These are phyloP conservation scores for Pelobates cultripes DNA, from an alignment of 2,797 vertebrate species.

Conservation along the genomic window DNA sequence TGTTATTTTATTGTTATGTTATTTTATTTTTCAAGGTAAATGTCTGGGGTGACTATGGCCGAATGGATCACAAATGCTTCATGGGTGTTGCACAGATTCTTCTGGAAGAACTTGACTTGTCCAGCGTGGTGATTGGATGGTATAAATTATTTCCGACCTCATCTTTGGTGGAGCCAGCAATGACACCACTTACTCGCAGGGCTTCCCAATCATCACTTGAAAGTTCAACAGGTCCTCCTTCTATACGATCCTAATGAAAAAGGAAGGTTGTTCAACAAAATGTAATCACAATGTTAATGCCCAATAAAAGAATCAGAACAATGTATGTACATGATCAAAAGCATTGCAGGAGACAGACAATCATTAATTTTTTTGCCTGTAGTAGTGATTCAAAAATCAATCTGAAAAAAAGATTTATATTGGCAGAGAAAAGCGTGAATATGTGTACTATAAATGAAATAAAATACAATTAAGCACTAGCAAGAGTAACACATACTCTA, in stretches of 20 bases:
- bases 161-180: constrained; percentile 94
- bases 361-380: constrained; percentile 87
- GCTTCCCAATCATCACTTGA: constrained; percentile 97
- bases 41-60: constrained; percentile 97
- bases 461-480: constrained; percentile 55
- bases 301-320: constrained; percentile 76
- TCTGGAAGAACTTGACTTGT: constrained; percentile 95
- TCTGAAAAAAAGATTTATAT: constrained; percentile 69
- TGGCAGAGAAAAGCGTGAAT: constrained; percentile 69
- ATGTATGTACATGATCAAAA: constrained; percentile 81
- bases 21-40: constrained; percentile 83
- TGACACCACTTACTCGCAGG: constrained; percentile 92
- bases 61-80: constrained; percentile 99
- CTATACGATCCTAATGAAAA: constrained; percentile 88
- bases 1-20: constrained; percentile 34
- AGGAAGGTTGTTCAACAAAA: constrained; percentile 66
- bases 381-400: constrained; percentile 74
- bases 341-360: constrained; percentile 97
- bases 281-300: constrained; percentile 69
- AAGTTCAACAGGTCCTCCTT: constrained; percentile 90
- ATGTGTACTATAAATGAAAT: constrained; percentile 59
- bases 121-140: constrained; percentile 98
- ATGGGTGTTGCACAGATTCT: constrained; percentile 99
- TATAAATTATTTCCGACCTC: constrained; percentile 98
- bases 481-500: constrained; percentile 67